phyloP scores from a whole-genome alignment of 2,113 vertebrate genomes.

The Formicarius rufipectus region DNA sequence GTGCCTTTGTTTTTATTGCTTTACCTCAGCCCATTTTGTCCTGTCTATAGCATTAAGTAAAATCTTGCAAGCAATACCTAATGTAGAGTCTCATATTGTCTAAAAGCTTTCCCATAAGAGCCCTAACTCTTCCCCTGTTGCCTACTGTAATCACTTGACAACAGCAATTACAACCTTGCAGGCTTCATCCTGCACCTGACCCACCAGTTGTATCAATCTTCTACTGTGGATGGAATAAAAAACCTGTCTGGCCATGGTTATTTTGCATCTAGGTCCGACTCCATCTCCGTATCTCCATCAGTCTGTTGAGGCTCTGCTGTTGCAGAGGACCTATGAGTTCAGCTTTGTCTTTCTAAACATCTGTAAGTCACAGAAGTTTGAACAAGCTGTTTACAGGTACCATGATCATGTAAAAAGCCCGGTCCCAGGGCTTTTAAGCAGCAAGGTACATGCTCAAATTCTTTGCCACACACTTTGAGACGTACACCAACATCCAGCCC shows the following conservation, averaged over 20 bases:
- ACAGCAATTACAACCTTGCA: not conserved
- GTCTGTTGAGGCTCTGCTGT: not conserved
- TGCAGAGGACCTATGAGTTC: not conserved
- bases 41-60: not conserved
- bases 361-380: not conserved
- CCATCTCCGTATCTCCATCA: not conserved
- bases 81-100: not conserved
- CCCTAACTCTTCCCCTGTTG: not conserved
- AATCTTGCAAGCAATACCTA: not conserved
- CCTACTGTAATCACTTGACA: not conserved
- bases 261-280: not conserved
- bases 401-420: rapidly evolving
- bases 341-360: not conserved
- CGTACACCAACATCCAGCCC: not conserved
- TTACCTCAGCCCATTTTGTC: not conserved
- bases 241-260: not conserved
- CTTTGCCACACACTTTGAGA: not conserved
- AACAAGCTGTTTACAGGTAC: not conserved
- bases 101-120: not conserved
- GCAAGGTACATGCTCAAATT: not conserved
- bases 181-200: not conserved
- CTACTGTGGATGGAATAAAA: not conserved
- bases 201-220: not conserved
- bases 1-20: not conserved
- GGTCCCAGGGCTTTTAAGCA: not conserved